Base-by-base conservation (phyloP, 2,797 vertebrate species). In the Artibeus lituratus region DNA sequence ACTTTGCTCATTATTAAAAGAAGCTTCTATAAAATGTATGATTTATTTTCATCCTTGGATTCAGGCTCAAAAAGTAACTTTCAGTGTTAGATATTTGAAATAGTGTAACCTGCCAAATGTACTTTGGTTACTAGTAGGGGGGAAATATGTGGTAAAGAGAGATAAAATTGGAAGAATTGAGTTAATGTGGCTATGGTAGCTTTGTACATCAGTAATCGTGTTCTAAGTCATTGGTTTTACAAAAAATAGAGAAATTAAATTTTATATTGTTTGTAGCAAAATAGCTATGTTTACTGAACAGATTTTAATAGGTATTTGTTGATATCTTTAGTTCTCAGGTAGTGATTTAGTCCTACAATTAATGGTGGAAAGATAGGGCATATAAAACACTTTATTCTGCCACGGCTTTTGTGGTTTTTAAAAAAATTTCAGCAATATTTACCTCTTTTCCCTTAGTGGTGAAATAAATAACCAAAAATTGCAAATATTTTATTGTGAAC, bases 31-130 rank as follows among this genome's bases (percentile, higher is more conserved):
- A 65, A 86, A 90, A 90, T 76, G 21, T 69, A 7, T 72, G 77
- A 49, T 86, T 81, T 90, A 67, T 67, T 92, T 37, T 88, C 35
- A 82, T 15, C 26, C 35, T 95, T 97, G 80, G 65, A 8, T 51
- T 95, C 16, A 65, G 51, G 32, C 32, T 86, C 83, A 65, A 0
- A 69, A 92, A 67, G 77, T 92, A 87, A 86, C 72, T 19, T 96
- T 94, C 15, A 51, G 8, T 81, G 22, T 57, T n/a, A 35, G 94
- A 0, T 96, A 32, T 93, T 94, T 94, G 69, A 87, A 97, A 70
- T 93, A 94, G 47, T 72, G 21, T 70, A 84, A 32, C 12, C 44
- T 87, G 35, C 84, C 73, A 94, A 67, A 18, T 77, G 32, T 92
- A 69, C 29, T 59, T 67, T 91, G 44, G 19, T 78, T 83, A 76